A percentile compares a stretch with the other conserved stretches of the same genome.
phyloP scores from a whole-genome alignment of 2,888 invertebrate species.

The Onchidella celtica region DNA sequence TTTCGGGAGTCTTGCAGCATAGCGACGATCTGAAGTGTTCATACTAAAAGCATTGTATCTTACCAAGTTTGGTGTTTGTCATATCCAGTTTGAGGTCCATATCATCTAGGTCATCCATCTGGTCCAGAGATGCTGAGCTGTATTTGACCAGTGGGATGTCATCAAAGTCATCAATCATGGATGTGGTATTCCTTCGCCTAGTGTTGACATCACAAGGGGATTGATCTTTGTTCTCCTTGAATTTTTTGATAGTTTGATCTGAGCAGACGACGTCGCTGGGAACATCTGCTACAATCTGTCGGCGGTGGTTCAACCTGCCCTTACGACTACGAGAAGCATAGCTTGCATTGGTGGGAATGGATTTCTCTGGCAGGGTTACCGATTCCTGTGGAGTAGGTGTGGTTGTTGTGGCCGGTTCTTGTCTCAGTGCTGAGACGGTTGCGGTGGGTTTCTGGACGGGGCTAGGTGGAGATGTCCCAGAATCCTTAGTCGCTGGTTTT shows the following conservation, averaged over 20 bases:
- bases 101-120: slow-evolving; percentile 35
- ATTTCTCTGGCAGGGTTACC: slow-evolving; percentile 62
- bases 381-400: slow-evolving; percentile 49
- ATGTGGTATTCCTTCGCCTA: slow-evolving; percentile 14
- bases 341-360: slow-evolving; percentile 50
- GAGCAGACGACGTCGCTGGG: slow-evolving; percentile 29
- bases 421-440: slow-evolving; percentile 46
- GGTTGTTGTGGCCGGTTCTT: slow-evolving; percentile 13
- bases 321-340: slow-evolving; percentile 26
- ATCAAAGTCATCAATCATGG: slow-evolving; percentile 47
- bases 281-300: slow-evolving; percentile 43
- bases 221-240: slow-evolving; percentile 33
- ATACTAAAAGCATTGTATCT: too few species aligned
- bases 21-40: too few species aligned
- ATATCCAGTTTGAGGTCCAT: slow-evolving; percentile 36
- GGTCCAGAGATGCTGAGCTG: slow-evolving; percentile 21
- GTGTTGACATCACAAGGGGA: not conserved
- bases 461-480: slow-evolving; percentile 52
- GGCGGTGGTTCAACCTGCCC: slow-evolving; percentile 38
- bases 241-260: slow-evolving; percentile 23
- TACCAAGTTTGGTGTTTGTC: slow-evolving; percentile 31
- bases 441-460: slow-evolving; percentile 54
- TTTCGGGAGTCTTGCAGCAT: too few species aligned
- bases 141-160: slow-evolving; percentile 30
- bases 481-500: slow-evolving; percentile 52